Base-by-base conservation (phyloP, 1,140 invertebrate species). In the Drosophila pallidifrons region DNA sequence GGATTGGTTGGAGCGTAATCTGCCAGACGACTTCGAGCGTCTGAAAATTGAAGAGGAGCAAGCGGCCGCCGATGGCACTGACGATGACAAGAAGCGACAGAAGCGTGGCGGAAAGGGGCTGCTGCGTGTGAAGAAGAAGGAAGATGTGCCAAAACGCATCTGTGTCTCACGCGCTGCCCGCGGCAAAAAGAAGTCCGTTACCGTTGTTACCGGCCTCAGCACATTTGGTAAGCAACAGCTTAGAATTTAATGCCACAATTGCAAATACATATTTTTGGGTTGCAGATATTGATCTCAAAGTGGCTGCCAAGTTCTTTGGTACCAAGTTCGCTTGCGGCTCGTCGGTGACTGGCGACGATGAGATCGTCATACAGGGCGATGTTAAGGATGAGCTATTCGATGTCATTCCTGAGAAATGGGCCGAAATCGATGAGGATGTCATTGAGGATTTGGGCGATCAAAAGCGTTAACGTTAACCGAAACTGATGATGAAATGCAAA, bases 161-260 rank as follows among this genome's bases (percentile, higher is more conserved):
- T 96, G 96, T 82, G 94, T 99, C 8, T 98, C 97, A 1, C 95
- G 98, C 91, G 97, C 98, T 35, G 97, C 98, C 11, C 94, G 99
- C 82, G 99, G 99, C 55, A 99, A 99, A 92, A 99, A 99, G 95
- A 99, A 99, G 94, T 99, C 97, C 55, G 98, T 99, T 0, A 99
- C 99, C 32, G 96, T 97, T 15, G 96, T 97, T 0, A 96, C 96
- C 47, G 96, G 97, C 47, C 93, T 98, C 41, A 97, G 95, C 91
- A 97, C 97, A 75, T 99, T 98, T 94, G 97, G 97, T 97, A 94
- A 15, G 80, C 47, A 41, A 3, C 6, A 4, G 20, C 20, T 25
- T 25, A 25, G 20, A 25, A 25, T 13, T 51, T 68, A 3, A n/a
- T 25, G 20, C 20, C 20, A 25, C 20, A 25, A 25, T 25, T 25